Evolutionary conservation across 2,888 invertebrate genomes (phyloP), one percentile per base, ranked within the genome.

Genomic region (Drosophila meridiana): DNA sequence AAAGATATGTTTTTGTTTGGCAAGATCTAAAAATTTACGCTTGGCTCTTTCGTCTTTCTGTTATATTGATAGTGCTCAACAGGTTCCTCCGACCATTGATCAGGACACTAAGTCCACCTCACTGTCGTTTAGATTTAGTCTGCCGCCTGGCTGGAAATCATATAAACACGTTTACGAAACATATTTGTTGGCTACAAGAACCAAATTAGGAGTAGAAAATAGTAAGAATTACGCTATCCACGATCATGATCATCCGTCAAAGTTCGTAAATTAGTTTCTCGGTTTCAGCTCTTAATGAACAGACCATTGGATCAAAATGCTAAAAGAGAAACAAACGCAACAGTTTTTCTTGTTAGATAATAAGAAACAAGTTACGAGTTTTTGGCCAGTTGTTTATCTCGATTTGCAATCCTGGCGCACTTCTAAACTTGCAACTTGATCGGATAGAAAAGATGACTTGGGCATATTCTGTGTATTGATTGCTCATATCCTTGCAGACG

Each of bases 251-350:
- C 57, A 47, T 53, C 57, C 42, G 30, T 53, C 40, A 62, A 48
- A 26, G 32, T 60, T 34, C 71, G 59, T 58, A 58, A 62, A 55
- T 34, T 26, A 48, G 60, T 61, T 64, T 69, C 59, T 56, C 56
- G 42, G 55, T 59, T 56, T 45, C 56, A 69, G 63, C 48, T 50
- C 57, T 73, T 60, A 50, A 45, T 43, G 40, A 55, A 67, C 50
- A 61, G 56, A 45, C 57, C 34, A 45, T 45, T 26, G 56, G 52
- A 42, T 62, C 48, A 64, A 55, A 47, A 48, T 58, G 73, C 85
- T 85, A 87, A 76, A 88, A 85, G 62, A 85, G 71, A 73, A 84
- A 88, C 86, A 85, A 82, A 79, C 78, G 61, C 73, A 71, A 71
- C 71, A 87, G 73, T 61, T 82, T 76, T 73, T 78, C 83, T 64